Evolutionary conservation across 1,140 invertebrate genomes (phyloP).

Genomic region (Drusus annulatus): DNA sequence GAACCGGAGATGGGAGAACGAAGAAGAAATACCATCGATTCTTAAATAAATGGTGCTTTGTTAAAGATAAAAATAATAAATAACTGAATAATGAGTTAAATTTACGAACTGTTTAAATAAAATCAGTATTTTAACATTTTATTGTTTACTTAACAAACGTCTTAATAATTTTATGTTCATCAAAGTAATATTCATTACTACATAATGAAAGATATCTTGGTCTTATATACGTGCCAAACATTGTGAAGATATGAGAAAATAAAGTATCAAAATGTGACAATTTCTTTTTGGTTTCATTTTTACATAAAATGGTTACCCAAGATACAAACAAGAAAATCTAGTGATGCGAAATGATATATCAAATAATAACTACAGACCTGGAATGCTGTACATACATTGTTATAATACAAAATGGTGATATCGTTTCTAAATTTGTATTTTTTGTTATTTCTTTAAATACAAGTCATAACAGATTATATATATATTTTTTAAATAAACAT

Average conservation of each 20-base stretch:
- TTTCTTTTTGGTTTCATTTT: conserved; percentile 19
- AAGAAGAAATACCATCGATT: conserved; percentile 10
- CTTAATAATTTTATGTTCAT: conserved; percentile 34
- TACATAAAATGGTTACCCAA: conserved; percentile 27
- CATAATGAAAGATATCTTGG: conserved; percentile 45
- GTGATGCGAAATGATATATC: too few relatives aligned
- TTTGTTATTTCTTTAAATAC: too few relatives aligned
- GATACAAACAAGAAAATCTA: background rate
- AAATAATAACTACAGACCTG: too few relatives aligned
- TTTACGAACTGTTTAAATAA: conserved; percentile 23
- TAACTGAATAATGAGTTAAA: conserved; percentile 30
- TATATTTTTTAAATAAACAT: too few relatives aligned
- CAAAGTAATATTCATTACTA: conserved; percentile 35
- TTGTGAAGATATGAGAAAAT: conserved; percentile 50
- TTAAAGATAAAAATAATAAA: conserved; percentile 34
- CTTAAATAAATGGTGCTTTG: conserved; percentile 38
- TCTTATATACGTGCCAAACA: conserved; percentile 59
- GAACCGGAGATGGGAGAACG: conserved; percentile 11
- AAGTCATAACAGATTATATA: too few relatives aligned
- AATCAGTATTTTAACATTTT: conserved; percentile 43
- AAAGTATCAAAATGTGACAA: conserved; percentile 35
- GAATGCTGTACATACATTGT: too few relatives aligned
- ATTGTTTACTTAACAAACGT: conserved; percentile 32
- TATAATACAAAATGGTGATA: too few relatives aligned
- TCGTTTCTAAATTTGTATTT: too few relatives aligned